These are phyloP conservation scores for Pandemis corylana DNA, from an alignment of 2,888 invertebrate genomes.

Conservation along the genomic window DNA sequence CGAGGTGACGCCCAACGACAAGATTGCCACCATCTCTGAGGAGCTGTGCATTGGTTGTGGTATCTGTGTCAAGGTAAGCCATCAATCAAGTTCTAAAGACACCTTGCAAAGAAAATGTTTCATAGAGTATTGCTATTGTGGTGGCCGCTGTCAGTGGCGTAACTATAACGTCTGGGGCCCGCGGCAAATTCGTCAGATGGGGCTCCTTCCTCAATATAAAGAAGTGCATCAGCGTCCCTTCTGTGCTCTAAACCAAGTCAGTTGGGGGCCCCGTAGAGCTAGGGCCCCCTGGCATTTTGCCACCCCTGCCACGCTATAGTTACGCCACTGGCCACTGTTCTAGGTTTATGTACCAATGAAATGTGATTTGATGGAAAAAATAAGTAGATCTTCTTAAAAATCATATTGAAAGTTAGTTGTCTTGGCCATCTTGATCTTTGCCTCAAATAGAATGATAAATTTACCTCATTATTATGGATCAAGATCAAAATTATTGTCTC, in stretches of 20 bases:
- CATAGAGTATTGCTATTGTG: background rate
- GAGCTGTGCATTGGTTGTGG: slow-evolving; percentile 99
- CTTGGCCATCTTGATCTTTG: background rate
- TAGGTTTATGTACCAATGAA: background rate
- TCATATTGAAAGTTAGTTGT: background rate
- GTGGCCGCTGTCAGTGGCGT: too few relatives aligned
- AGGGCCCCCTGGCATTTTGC: too few relatives aligned
- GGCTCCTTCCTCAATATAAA: too few relatives aligned
- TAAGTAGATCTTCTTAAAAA: background rate
- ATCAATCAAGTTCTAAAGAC: slow-evolving; percentile 25
- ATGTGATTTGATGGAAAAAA: background rate
- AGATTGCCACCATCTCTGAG: slow-evolving; percentile 98
- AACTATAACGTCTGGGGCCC: too few relatives aligned
- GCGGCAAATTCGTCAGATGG: too few relatives aligned
- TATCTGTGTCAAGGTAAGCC: slow-evolving; percentile 97
- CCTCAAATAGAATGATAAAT: background rate
- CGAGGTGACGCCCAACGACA: slow-evolving; percentile 97
- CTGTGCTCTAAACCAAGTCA: too few relatives aligned
- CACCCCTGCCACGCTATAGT: too few relatives aligned
- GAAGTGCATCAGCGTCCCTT: too few relatives aligned
- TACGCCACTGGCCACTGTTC: background rate
- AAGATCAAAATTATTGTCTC: too few relatives aligned
- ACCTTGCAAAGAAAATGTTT: background rate
- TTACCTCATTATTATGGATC: background rate
- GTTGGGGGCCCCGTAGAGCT: too few relatives aligned